Base-by-base conservation (phyloP, 2,113 vertebrate species). In the Chaetura pelagica region DNA sequence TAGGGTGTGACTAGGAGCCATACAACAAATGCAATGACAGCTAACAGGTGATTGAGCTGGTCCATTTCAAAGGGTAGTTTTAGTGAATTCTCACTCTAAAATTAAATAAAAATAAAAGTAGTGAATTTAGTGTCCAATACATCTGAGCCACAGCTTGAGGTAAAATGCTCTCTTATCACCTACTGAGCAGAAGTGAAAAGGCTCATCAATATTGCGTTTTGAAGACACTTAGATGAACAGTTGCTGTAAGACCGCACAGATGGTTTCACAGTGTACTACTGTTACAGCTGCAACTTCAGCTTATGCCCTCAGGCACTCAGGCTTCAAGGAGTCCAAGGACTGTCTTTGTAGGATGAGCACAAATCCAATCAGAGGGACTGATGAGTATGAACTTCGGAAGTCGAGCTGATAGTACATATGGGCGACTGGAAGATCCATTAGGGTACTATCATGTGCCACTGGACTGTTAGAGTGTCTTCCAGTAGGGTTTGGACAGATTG, bases 141-240 rank as follows among this genome's bases (percentile, higher is more conserved):
- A 76, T 69, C 79, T 93, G 90, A 81, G 58, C 40, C 66, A 52
- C 85, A 89, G 81, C 67, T 84, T 83, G 85, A 46, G 83, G 32
- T 88, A 85, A 96, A 92, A 52, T 42, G 49, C 29, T 51, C 26
- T 95, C 78, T 92, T 73, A 83, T 88, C 72, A 63, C 68, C 72
- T n/a, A 3, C 85, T n/a, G 80, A 81, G 88, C 67, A 93, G 77
- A 91, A 89, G 64, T 72, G 59, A 42, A 58, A 84, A 81, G 75
- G 54, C 55, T 78, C 42, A 54, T 73, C 75, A 81, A 57, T 15
- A 12, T 51, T 87, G 55, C 34, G 0, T 74, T 91, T 59, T 77
- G 85, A 46, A 76, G 85, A 59, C 12, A 12, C 86, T 90, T 19
- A 89, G 67, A 73, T 29, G 71, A 83, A 21, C 68, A 67, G 78